Conservation (phyloP, 2,888 invertebrate species). For the Blomia tropicalis region DNA sequence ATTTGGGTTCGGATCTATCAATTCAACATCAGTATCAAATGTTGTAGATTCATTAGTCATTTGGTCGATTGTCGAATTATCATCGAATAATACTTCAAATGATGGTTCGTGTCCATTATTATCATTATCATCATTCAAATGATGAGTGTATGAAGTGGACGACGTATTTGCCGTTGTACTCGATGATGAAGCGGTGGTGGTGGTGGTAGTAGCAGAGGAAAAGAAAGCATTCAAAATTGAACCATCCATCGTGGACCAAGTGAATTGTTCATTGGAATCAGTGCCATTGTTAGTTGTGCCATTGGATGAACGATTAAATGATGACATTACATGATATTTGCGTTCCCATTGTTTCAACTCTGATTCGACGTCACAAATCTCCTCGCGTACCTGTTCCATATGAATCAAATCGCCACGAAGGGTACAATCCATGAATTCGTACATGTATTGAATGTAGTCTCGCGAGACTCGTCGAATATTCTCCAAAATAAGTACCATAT, state of each 20-base stretch:
- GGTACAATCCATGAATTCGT: conserved; percentile 5
- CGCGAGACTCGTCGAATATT: conserved; percentile 16
- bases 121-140: background rate
- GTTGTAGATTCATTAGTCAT: background rate
- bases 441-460: conserved; percentile 17
- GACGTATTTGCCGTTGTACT: background rate
- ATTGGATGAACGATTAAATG: background rate
- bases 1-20: too few species aligned
- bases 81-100: too few species aligned
- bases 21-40: background rate
- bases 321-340: conserved; percentile 17
- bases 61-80: too few species aligned
- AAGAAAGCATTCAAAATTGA: too few species aligned
- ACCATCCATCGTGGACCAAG: too few species aligned
- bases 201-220: too few species aligned
- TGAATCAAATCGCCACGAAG: background rate
- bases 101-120: background rate
- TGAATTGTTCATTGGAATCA: too few species aligned
- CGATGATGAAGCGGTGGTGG: too few species aligned
- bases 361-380: conserved; percentile 11
- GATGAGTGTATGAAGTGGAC: background rate
- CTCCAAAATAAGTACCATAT: conserved; percentile 20
- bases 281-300: background rate
- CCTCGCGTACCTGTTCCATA: conserved; percentile 2
- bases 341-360: conserved; percentile 20